phyloP scores from a whole-genome alignment of 2,797 vertebrate species.

The Trachurus trachurus region DNA sequence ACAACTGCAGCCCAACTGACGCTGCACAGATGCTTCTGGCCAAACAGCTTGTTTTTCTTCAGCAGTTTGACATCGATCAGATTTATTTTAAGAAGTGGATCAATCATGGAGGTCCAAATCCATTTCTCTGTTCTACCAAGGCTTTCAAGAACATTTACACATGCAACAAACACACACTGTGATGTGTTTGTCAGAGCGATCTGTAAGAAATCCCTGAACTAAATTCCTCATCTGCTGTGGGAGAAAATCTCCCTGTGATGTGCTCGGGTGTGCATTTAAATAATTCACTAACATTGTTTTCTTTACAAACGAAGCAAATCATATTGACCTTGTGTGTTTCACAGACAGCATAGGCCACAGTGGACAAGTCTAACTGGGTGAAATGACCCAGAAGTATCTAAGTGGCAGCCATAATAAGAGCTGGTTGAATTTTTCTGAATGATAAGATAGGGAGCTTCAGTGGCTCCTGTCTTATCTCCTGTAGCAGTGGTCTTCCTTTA shows the following conservation, averaged over 20 bases:
- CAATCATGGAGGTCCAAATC: conserved; percentile 41
- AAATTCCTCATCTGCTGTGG: conserved; percentile 36
- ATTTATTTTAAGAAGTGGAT: conserved; percentile 54
- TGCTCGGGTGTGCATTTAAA: conserved; percentile 17
- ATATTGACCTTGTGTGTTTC: not conserved
- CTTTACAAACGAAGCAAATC: conserved; percentile 4
- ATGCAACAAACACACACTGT: conserved; percentile 22
- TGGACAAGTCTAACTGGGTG: too few relatives aligned
- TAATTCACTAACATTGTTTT: conserved; percentile 45
- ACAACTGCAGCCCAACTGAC: conserved; percentile 59
- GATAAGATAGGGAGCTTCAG: too few relatives aligned
- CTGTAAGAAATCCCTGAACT: conserved; percentile 44
- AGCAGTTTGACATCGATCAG: conserved; percentile 53
- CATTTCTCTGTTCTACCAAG: conserved; percentile 20
- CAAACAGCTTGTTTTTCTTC: conserved; percentile 68
- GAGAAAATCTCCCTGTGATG: conserved; percentile 28
- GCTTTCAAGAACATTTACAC: conserved; percentile 35
- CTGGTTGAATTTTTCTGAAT: too few relatives aligned
- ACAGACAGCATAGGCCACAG: not conserved
- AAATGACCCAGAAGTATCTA: too few relatives aligned
- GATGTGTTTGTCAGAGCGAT: conserved; percentile 56
- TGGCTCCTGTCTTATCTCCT: too few relatives aligned
- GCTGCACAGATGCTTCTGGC: conserved; percentile 69
- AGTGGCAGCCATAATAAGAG: too few relatives aligned
- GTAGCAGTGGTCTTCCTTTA: too few relatives aligned